Conservation (phyloP, 2,888 invertebrate genomes). For the Chymomyza procnemis region DNA sequence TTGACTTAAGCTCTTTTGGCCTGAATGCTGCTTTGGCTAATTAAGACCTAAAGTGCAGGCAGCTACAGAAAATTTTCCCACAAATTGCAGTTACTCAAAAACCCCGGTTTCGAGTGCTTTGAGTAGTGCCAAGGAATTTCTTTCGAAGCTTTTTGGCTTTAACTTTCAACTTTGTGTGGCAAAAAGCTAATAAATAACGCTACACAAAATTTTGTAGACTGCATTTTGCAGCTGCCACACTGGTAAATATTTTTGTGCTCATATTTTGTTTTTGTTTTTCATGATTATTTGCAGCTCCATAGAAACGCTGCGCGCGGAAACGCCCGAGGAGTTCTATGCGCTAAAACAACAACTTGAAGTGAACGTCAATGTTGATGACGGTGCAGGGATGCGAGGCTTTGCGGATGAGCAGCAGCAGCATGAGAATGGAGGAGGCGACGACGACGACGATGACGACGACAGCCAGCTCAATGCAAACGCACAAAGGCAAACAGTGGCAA, state of each 20-base stretch:
- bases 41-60: constrained; percentile 26
- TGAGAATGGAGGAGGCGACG: too few relatives aligned
- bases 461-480: constrained; percentile 55
- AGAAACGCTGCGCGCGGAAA: constrained; percentile 66
- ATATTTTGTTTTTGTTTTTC: constrained; percentile 6
- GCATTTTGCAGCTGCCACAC: neutral
- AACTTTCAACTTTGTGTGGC: constrained; percentile 1
- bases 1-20: neutral
- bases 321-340: constrained; percentile 62
- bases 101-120: neutral
- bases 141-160: neutral
- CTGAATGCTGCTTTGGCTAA: constrained; percentile 13
- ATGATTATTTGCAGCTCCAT: constrained; percentile 61
- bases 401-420: constrained; percentile 22
- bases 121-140: neutral
- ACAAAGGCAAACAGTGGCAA: constrained; percentile 32
- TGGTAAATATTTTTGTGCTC: neutral
- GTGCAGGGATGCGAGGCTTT: neutral
- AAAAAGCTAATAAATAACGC: neutral
- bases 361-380: neutral
- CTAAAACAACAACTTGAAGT: constrained; percentile 32
- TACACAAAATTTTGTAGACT: neutral
- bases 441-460: constrained; percentile 39
- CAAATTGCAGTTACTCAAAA: neutral
- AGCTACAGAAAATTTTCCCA: constrained; percentile 3